These are phyloP conservation scores for Melozone crissalis DNA, from an alignment of 2,113 vertebrate species.

Conservation along the genomic window DNA sequence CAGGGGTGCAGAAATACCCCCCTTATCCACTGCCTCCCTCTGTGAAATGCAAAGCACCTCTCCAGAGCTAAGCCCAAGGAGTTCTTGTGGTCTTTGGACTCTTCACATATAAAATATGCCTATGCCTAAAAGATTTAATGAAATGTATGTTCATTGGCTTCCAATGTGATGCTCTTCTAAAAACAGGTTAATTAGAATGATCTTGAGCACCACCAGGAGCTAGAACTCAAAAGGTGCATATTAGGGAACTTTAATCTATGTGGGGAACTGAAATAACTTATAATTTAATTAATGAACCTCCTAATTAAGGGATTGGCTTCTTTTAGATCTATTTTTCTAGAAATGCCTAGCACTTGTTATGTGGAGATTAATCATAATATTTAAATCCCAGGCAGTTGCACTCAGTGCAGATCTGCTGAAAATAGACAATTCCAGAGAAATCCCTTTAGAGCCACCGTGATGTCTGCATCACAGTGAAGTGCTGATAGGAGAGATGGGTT, in stretches of 20 bases:
- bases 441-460: background rate
- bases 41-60: background rate
- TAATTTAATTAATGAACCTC: conserved; percentile 49
- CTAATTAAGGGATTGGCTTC: conserved; percentile 23
- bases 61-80: background rate
- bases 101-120: background rate
- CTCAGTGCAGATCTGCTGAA: background rate
- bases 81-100: background rate
- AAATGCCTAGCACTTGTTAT: background rate
- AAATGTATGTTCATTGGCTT: background rate
- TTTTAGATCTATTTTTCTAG: conserved; percentile 11
- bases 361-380: background rate
- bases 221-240: conserved; percentile 8
- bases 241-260: conserved; percentile 7
- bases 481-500: background rate
- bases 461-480: background rate
- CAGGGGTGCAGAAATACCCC: background rate
- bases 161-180: background rate
- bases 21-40: background rate
- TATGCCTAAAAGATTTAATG: background rate
- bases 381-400: background rate
- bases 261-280: conserved; percentile 2
- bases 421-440: background rate
- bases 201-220: background rate
- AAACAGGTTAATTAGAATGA: conserved; percentile 31